phyloP scores from a whole-genome alignment of 2,888 invertebrate genomes.

The Caprella mutica region DNA sequence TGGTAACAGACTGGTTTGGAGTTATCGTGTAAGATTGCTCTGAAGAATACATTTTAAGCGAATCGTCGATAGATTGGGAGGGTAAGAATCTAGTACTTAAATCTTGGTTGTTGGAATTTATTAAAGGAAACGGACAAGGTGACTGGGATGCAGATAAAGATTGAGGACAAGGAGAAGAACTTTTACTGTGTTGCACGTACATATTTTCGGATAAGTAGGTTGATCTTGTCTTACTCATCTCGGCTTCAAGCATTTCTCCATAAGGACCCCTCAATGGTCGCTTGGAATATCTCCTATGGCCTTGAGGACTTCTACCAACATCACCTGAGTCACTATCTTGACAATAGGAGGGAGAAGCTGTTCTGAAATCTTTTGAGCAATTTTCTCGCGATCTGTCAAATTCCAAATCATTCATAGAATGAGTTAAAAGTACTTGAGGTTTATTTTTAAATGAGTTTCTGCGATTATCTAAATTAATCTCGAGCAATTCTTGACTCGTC shows the following conservation, averaged over 20 bases:
- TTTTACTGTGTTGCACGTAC: conserved; percentile 34
- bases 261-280: conserved; percentile 63
- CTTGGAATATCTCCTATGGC: conserved; percentile 54
- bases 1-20: too few relatives aligned
- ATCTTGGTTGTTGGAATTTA: conserved; percentile 14
- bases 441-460: conserved; percentile 4
- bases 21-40: too few relatives aligned
- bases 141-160: conserved; percentile 34
- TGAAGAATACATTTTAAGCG: too few relatives aligned
- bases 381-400: conserved; percentile 1
- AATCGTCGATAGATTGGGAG: conserved; percentile 29
- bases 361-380: conserved; percentile 13
- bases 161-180: conserved; percentile 35
- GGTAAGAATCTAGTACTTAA: conserved; percentile 8
- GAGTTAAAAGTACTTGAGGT: conserved; percentile 25
- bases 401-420: conserved; percentile 23
- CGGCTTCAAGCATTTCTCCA: conserved; percentile 67
- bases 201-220: conserved; percentile 44
- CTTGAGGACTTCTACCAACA: conserved; percentile 35
- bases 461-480: conserved; percentile 3
- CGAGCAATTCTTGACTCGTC: conserved; percentile 2
- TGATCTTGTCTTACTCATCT: conserved; percentile 56
- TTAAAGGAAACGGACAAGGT: conserved; percentile 1
- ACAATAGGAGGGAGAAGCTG: conserved; percentile 30
- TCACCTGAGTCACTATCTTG: conserved; percentile 34